Percentiles rank a stretch among this genome's conserved stretches.
Conservation (phyloP, 2,888 invertebrate genomes). For the Aleiodes alternator region DNA sequence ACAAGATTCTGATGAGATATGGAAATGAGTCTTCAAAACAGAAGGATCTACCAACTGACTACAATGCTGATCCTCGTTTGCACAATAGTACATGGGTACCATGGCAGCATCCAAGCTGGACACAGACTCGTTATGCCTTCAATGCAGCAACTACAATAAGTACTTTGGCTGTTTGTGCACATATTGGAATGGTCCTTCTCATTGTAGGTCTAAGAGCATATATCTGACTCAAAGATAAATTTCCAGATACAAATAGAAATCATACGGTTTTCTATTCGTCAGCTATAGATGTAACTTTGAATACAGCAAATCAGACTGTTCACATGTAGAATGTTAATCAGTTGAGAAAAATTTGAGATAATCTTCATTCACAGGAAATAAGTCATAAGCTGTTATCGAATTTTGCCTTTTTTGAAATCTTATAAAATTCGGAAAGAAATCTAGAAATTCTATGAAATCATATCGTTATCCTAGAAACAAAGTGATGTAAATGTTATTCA, state of each 20-base stretch:
- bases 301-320: neutral
- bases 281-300: constrained; percentile 6
- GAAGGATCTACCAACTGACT: constrained; percentile 63
- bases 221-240: constrained; percentile 59
- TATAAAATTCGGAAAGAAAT: too few relatives aligned
- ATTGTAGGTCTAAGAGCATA: constrained; percentile 60
- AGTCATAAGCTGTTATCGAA: too few relatives aligned
- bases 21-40: constrained; percentile 62
- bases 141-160: constrained; percentile 58
- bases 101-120: constrained; percentile 75
- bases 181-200: constrained; percentile 60
- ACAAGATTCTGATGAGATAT: constrained; percentile 64
- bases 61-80: constrained; percentile 82
- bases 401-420: too few relatives aligned
- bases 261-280: constrained; percentile 19
- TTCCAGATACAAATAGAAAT: constrained; percentile 20
- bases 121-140: constrained; percentile 54
- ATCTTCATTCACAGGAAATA: too few relatives aligned
- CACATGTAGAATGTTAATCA: neutral
- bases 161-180: constrained; percentile 60
- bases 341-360: neutral
- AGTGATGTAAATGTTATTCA: too few relatives aligned
- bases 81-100: constrained; percentile 85
- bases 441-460: too few relatives aligned
- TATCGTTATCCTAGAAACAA: too few relatives aligned